Percentiles rank a stretch among this genome's conserved stretches.
Evolutionary conservation across 1,140 invertebrate species (phyloP).

Genomic region (Leucophenga varia): DNA sequence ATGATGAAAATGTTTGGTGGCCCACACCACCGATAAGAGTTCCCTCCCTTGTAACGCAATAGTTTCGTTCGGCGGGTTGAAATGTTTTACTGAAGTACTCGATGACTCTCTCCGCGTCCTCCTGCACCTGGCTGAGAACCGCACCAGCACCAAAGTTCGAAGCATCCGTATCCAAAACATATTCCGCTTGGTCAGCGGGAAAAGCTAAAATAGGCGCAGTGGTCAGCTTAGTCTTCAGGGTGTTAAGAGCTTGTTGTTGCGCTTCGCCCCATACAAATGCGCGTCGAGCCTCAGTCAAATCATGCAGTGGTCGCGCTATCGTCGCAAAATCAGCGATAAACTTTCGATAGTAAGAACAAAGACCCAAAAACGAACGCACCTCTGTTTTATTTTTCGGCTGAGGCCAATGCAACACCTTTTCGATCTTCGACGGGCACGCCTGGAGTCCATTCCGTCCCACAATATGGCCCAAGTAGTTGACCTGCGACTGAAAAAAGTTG

Average conservation of each 20-base stretch:
- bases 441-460: neutral
- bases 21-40: conserved; percentile 24
- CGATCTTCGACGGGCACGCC: neutral
- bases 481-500: neutral
- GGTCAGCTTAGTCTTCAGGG: neutral
- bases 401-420: neutral
- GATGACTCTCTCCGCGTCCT: conserved; percentile 20
- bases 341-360: conserved; percentile 7
- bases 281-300: neutral
- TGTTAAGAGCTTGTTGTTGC: neutral
- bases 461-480: conserved; percentile 3
- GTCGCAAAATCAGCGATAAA: conserved; percentile 2
- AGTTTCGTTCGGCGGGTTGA: conserved; percentile 46
- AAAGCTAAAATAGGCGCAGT: neutral
- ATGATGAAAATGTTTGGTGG: conserved; percentile 5
- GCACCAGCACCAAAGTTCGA: conserved; percentile 20
- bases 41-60: conserved; percentile 30
- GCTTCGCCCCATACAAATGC: neutral
- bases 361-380: conserved; percentile 2
- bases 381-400: conserved; percentile 1
- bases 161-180: conserved; percentile 32
- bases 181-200: conserved; percentile 3
- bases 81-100: conserved; percentile 37
- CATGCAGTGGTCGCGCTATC: neutral
- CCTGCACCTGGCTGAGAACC: conserved; percentile 25